Evolutionary conservation across 2,888 invertebrate species (phyloP).

Genomic region (Heliconius ismenius): DNA sequence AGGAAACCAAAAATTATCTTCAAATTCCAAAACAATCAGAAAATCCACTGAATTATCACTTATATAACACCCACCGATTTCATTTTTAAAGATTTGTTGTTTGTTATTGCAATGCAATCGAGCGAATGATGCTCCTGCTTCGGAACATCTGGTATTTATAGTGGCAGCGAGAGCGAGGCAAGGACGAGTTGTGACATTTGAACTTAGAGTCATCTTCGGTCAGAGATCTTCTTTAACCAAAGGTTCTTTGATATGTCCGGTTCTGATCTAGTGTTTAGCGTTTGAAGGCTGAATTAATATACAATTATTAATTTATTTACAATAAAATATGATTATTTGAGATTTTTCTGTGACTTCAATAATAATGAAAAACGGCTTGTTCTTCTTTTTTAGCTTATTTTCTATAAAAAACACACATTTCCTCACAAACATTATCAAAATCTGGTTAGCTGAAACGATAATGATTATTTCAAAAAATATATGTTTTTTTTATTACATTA

Average conservation of each 20-base stretch:
- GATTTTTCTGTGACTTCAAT: neutral
- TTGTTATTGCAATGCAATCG: slow-evolving; percentile 57
- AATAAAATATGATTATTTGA: neutral
- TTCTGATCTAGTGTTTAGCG: slow-evolving; percentile 44
- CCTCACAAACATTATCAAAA: neutral
- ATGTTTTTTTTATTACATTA: neutral
- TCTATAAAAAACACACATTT: neutral
- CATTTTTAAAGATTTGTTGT: slow-evolving; percentile 65
- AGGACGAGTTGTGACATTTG: slow-evolving; percentile 78
- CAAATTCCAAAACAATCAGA: neutral
- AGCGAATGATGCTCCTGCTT: slow-evolving; percentile 69
- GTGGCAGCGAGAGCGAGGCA: slow-evolving; percentile 54
- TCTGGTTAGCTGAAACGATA: neutral
- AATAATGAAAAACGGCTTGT: neutral
- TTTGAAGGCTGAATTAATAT: slow-evolving; percentile 37
- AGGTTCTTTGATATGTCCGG: slow-evolving; percentile 64
- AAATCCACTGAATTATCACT: slow-evolving; percentile 11
- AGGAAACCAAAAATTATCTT: slow-evolving; percentile 9
- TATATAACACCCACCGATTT: slow-evolving; percentile 71
- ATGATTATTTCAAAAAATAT: neutral
- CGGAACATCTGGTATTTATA: slow-evolving; percentile 65
- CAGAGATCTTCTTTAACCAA: slow-evolving; percentile 50
- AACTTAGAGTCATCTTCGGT: slow-evolving; percentile 69
- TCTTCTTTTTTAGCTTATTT: neutral
- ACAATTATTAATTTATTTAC: slow-evolving; percentile 22